A percentile compares a stretch with the other conserved stretches of the same genome.
These are phyloP conservation scores for Sesamia nonagrioides DNA, from an alignment of 1,140 invertebrate genomes.

Conservation along the genomic window DNA sequence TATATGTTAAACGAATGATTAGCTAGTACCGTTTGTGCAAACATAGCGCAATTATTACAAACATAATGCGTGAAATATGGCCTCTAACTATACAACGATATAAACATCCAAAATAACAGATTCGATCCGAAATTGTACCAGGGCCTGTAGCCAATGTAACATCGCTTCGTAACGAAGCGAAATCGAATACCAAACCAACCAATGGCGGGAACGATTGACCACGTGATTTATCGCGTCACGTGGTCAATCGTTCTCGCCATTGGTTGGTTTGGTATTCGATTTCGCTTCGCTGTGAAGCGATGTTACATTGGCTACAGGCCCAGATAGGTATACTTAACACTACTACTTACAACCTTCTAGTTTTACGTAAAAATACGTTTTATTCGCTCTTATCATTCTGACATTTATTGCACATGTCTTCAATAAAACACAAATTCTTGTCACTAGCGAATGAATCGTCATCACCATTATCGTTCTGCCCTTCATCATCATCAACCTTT, in stretches of 20 bases:
- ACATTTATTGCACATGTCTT: neutral
- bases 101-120: conserved; percentile 33
- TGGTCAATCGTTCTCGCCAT: too few species aligned
- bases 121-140: conserved; percentile 17
- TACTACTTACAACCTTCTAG: neutral
- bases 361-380: conserved; percentile 9
- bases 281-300: too few species aligned
- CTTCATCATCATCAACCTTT: too few species aligned
- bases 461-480: too few species aligned
- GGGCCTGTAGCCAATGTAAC: too few species aligned
- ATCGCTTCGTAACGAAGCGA: too few species aligned
- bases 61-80: conserved; percentile 30
- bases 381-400: neutral
- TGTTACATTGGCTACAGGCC: too few species aligned
- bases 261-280: too few species aligned
- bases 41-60: conserved; percentile 30
- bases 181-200: too few species aligned
- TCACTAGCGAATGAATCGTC: too few species aligned
- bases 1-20: conserved; percentile 28
- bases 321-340: neutral
- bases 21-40: conserved; percentile 43
- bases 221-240: too few species aligned
- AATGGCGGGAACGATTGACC: too few species aligned
- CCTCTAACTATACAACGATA: conserved; percentile 44
- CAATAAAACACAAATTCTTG: neutral